Base-by-base conservation (phyloP, 2,888 invertebrate genomes). In the Leucophenga montana region DNA sequence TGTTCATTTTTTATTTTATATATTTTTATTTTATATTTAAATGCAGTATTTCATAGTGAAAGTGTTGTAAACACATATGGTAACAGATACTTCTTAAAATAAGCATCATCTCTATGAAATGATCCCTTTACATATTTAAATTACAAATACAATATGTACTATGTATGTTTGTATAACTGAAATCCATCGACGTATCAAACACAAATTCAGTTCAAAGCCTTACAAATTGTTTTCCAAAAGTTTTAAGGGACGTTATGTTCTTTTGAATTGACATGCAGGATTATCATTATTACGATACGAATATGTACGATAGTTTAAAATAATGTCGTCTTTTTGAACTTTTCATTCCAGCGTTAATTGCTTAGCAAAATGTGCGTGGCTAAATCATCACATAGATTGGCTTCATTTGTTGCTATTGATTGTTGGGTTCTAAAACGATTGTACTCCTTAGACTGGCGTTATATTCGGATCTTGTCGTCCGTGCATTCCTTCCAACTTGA, bases 371-470 rank as follows among this genome's bases (percentile, higher is more conserved):
- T 39, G 39, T 39, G 39, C 39, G 39, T 39, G 39, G 39, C 39
- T 39, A 39, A 8, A 39, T 39, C 39, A 39, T 39, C 39, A 39
- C 39, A 39, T 39, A 11, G 39, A 5, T 39, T 39, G 39, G 39
- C 39, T 39, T 39, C 39, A 11, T 39, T 39, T 39, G 39, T 39
- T 3, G 9, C 11, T 39, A 39, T 1, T 39, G 8, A 1, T 39
- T 39, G 39, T 39, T 39, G 39, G 1, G 39, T 39, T 33, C 33
- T 3, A 8, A 3, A 5, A 8, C 8, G 8, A 33, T 8, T 39
- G 44, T 9, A 46, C 20, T 59, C 39, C 66, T 70, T 83, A 85
- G 73, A 85, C 85, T 20, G 85, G 85, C 3, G 85, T 86, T 74
- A 85, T 83, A 66, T 77, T 79, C 67, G 84, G 61, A 13, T 61